Evolutionary conservation across 2,113 vertebrate genomes (phyloP), one percentile per base, ranked within the genome.

Genomic region (Furnarius figulus): DNA sequence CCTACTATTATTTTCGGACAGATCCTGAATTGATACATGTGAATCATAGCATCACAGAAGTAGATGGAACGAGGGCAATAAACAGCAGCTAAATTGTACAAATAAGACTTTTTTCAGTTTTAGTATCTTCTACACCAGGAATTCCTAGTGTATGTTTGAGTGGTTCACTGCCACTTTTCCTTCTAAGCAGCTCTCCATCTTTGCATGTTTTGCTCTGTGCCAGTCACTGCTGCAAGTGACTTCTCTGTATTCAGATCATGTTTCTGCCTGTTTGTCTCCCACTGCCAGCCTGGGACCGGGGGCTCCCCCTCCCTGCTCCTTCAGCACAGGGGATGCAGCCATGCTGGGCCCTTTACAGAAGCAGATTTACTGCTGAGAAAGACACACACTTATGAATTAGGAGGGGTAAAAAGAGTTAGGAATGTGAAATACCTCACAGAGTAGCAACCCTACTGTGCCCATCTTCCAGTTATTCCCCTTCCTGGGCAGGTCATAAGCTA

Each of bases 231-330:
- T 28, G 5, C 50, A 27, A 23, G 30, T 27, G 20, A 23, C 55
- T 35, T 44, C 27, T 63, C 37, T 40, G 39, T 10, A 4, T 22
- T 47, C 27, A 8, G 30, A 1, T 28, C 22, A 6, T 5, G 27
- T 33, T 67, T 56, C 37, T 52, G 13, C 15, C 59, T 30, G 33
- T 22, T 14, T 3, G 0, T n/a, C 17, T 65, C 42, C 17, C 3
- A 1, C 31, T 42, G 40, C 30, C 19, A 14, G 20, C 30, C 33
- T 15, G 50, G 50, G 8, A 10, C 39, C 0, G 0, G 6, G 10
- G 33, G 6, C 23, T 44, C 62, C 16, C 35, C 35, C 20, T 76
- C 22, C 49, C 24, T 1, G 2, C 23, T 71, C 50, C 31, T 25
- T 21, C 27, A 3, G 28, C 6, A 0, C 28, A 0, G 47, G 52